Conservation (phyloP, 1,140 invertebrate genomes). For the Formica exsecta region DNA sequence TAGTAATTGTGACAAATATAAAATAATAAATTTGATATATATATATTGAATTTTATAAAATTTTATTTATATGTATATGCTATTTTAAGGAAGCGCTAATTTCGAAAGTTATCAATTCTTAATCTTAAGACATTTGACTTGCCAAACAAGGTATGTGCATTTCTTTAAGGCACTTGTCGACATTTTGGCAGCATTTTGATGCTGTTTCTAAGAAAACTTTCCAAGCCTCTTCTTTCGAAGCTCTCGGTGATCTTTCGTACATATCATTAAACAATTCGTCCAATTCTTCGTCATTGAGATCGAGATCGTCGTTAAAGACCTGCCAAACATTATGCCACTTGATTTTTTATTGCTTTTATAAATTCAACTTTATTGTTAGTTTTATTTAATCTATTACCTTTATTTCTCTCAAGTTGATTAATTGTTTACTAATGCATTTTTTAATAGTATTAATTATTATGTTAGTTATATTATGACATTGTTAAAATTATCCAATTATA, state of each 20-base stretch:
- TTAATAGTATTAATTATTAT: neutral
- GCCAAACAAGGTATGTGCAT: conserved; percentile 18
- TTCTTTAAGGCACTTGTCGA: conserved; percentile 56
- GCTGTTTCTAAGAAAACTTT: conserved; percentile 51
- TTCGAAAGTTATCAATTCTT: neutral
- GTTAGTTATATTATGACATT: conserved; percentile 7
- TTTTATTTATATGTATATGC: neutral
- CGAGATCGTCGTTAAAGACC: conserved; percentile 11
- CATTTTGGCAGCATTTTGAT: conserved; percentile 63
- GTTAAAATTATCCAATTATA: conserved; percentile 3
- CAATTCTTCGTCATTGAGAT: conserved; percentile 52
- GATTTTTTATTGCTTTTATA: neutral
- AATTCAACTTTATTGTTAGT: neutral
- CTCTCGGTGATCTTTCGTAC: conserved; percentile 57
- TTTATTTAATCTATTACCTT: neutral
- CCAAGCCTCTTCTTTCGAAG: conserved; percentile 41
- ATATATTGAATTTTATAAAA: conserved; percentile 1
- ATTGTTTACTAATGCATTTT: conserved; percentile 10
- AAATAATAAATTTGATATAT: neutral
- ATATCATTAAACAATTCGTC: conserved; percentile 59
- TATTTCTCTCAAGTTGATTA: neutral
- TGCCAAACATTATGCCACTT: conserved; percentile 11
- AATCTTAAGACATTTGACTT: neutral
- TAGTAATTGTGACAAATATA: neutral
- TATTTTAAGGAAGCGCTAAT: neutral